Evolutionary conservation across 2,797 vertebrate species (phyloP), one percentile per base, ranked within the genome.

Genomic region (Tapera naevia): DNA sequence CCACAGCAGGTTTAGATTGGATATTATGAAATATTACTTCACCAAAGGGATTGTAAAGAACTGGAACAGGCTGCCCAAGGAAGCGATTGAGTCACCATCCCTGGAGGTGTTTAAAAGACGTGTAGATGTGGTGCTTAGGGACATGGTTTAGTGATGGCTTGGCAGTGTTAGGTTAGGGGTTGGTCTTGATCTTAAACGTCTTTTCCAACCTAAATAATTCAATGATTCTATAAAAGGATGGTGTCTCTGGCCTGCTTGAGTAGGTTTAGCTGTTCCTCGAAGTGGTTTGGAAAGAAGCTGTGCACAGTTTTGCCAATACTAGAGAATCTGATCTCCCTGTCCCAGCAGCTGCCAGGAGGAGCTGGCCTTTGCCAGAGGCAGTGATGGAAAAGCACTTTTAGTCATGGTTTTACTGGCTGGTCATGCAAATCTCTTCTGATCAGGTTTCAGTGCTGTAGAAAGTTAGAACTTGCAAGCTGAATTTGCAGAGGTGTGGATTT

Each of bases 301-400:
- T 25, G 41, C 39, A 18, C 69, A 4, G 43, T 56, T 86, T 51
- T 53, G 54, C 72, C 79, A 75, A 1, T 7, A 27, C 6, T 17
- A 39, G 66, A 79, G 73, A 90, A 88, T 8, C 25, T 0, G 0
- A 53, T 60, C 73, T 81, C 69, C 37, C 46, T 14, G 8, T 57
- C 27, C 41, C 50, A 15, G 83, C 76, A 81, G 50, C 83, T 81
- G 83, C 86, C 83, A 72, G 76, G 21, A 62, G 54, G 48, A 92
- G 58, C 45, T 58, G 22, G 13, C 24, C 37, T 28, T n/a, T 30
- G 69, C 69, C 83, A 94, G 54, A 61, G 64, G 35, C 24, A 16
- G 22, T 0, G 2, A 17, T 73, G 67, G 51, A 70, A 74, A 94
- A 53, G 18, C 5, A 9, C 67, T 85, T 92, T 58, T 13, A 51